Conservation (phyloP, 1,140 invertebrate genomes). For the Teleopsis dalmanni region DNA sequence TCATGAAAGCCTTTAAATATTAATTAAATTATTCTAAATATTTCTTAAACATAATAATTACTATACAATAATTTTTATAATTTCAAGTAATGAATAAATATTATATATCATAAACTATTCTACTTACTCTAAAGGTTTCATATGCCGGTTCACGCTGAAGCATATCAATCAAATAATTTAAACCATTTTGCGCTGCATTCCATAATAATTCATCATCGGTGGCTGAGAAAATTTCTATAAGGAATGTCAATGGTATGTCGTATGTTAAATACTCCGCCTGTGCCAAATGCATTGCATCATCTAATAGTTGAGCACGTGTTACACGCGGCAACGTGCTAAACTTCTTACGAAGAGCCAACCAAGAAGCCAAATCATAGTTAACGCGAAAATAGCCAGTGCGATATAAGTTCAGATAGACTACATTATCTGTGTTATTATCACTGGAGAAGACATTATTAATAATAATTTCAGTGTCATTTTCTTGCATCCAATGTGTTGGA, state of each 20-base stretch:
- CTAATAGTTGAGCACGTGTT: conserved; percentile 70
- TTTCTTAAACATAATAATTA: neutral
- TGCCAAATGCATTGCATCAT: conserved; percentile 73
- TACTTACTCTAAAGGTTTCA: conserved; percentile 36
- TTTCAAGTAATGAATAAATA: neutral
- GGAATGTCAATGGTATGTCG: conserved; percentile 49
- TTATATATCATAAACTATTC: neutral
- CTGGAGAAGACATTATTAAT: conserved; percentile 24
- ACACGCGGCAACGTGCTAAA: conserved; percentile 49
- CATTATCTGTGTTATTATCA: conserved; percentile 19
- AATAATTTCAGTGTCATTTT: conserved; percentile 24
- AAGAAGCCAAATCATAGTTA: conserved; percentile 64
- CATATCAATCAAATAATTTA: conserved; percentile 36
- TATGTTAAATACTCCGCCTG: conserved; percentile 55
- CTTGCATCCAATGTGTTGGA: conserved; percentile 33
- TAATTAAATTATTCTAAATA: neutral
- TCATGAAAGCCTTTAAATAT: conserved; percentile 34
- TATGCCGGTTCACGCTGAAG: conserved; percentile 39
- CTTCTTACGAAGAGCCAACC: conserved; percentile 54
- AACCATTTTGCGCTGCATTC: conserved; percentile 29
- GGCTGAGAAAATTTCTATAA: conserved; percentile 28
- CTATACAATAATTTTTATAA: neutral
- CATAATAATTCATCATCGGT: conserved; percentile 36
- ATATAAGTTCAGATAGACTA: conserved; percentile 37
- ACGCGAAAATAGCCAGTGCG: conserved; percentile 61